These are phyloP conservation scores for Himalopsyche anomala DNA, from an alignment of 2,888 invertebrate species.

Conservation along the genomic window DNA sequence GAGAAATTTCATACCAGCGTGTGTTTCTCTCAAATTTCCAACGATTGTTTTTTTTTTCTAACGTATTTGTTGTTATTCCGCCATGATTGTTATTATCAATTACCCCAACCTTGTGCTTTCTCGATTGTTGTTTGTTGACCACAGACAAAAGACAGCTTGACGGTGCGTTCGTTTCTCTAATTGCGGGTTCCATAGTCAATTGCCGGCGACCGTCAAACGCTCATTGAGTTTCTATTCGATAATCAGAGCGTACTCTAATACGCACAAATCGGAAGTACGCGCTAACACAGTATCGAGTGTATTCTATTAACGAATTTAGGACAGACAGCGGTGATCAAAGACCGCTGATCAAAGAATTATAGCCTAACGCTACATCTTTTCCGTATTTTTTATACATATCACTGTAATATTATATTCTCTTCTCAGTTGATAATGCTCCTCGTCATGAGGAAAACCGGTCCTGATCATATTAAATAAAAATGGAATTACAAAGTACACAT, in stretches of 20 bases:
- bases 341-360: too few species aligned
- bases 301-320: too few species aligned
- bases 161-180: constrained; percentile 33
- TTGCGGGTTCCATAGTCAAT: constrained; percentile 6
- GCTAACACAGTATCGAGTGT: background rate
- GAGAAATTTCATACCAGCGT: constrained; percentile 17
- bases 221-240: background rate
- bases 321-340: too few species aligned
- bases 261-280: background rate
- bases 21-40: constrained; percentile 17
- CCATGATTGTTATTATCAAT: constrained; percentile 35
- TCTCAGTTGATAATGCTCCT: too few species aligned
- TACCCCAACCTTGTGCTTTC: constrained; percentile 34
- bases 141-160: constrained; percentile 1
- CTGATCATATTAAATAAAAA: too few species aligned
- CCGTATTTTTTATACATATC: too few species aligned
- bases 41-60: constrained; percentile 8
- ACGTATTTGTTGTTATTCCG: background rate
- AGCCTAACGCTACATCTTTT: too few species aligned
- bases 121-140: constrained; percentile 39
- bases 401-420: too few species aligned
- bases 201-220: background rate
- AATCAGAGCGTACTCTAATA: constrained; percentile 25
- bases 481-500: too few species aligned
- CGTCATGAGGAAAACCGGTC: too few species aligned